Evolutionary conservation across 2,888 invertebrate species (phyloP).

Genomic region (Athalia cordata): DNA sequence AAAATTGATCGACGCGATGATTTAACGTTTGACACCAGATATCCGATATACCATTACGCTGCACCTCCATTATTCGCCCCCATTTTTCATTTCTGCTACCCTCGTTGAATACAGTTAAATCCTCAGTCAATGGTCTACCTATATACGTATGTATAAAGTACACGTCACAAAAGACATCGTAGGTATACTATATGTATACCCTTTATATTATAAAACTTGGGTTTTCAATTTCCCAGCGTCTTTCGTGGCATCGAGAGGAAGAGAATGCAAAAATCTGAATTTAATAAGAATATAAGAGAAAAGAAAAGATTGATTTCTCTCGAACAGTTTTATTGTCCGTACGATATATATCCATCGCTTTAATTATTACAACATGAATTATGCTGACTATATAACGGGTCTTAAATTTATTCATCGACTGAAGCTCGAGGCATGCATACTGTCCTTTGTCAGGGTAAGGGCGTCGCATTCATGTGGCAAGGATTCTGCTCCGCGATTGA

Average conservation of each 20-base stretch:
- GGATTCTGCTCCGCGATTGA: conserved; percentile 20
- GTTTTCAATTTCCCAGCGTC: not conserved
- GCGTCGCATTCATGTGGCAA: conserved; percentile 12
- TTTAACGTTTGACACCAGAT: conserved; percentile 41
- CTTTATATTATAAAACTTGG: not conserved
- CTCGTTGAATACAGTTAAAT: conserved; percentile 29
- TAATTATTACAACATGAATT: no score
- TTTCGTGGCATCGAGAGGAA: no score
- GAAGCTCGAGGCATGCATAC: not conserved
- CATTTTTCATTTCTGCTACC: conserved; percentile 25
- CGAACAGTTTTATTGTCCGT: no score
- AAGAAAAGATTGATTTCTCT: no score
- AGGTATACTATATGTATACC: not conserved
- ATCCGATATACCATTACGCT: conserved; percentile 5
- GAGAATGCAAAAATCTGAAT: no score
- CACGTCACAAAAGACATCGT: conserved; percentile 16
- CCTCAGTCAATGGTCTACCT: conserved; percentile 18
- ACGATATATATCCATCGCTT: no score
- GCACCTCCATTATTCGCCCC: conserved; percentile 30
- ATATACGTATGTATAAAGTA: not conserved
- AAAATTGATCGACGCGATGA: conserved; percentile 43
- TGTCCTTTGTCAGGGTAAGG: not conserved
- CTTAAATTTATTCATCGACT: no score
- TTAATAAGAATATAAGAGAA: no score
- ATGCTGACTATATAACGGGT: no score